Percentiles rank a stretch among this genome's conserved stretches.
Conservation (phyloP, 2,888 invertebrate species). For the Matsumyia berberina region DNA sequence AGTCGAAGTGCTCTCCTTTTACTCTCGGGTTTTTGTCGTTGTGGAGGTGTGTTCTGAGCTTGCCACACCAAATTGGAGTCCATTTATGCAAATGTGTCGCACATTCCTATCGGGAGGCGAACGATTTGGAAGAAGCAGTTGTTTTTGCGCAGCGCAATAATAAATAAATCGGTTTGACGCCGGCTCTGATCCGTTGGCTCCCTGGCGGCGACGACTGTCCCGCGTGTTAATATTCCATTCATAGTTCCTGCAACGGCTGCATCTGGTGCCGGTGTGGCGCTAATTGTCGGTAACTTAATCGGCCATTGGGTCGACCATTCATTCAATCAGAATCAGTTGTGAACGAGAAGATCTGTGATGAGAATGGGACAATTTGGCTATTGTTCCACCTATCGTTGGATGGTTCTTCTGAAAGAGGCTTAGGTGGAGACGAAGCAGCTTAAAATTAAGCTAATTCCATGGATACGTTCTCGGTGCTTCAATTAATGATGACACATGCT, state of each 20-base stretch:
- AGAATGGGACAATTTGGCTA: not conserved
- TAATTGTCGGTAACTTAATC: conserved; percentile 28
- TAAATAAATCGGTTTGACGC: conserved; percentile 74
- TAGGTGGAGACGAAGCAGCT: conserved; percentile 16
- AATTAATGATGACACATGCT: conserved; percentile 7
- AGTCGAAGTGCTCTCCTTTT: conserved; percentile 73
- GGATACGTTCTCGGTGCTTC: not conserved
- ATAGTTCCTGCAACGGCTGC: conserved; percentile 61
- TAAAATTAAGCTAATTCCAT: conserved; percentile 43
- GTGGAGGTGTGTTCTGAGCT: conserved; percentile 37
- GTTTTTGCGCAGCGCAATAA: conserved; percentile 31
- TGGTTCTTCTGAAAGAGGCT: not conserved
- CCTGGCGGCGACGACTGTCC: no score
- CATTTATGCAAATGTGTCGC: conserved; percentile 68
- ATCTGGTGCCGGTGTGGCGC: conserved; percentile 70
- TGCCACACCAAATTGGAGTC: conserved; percentile 59
- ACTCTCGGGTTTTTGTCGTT: conserved; percentile 20
- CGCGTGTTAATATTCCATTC: conserved; percentile 63
- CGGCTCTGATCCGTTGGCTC: conserved; percentile 41
- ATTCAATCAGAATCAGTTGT: conserved; percentile 9
- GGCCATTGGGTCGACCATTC: conserved; percentile 10
- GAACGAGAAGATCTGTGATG: not conserved
- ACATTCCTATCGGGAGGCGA: conserved; percentile 56
- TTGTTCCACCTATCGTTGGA: not conserved
- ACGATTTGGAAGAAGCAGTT: conserved; percentile 53